Percentiles rank a stretch among this genome's conserved stretches.
phyloP scores from a whole-genome alignment of 2,888 invertebrate genomes.

The Cyclophora albipunctata region DNA sequence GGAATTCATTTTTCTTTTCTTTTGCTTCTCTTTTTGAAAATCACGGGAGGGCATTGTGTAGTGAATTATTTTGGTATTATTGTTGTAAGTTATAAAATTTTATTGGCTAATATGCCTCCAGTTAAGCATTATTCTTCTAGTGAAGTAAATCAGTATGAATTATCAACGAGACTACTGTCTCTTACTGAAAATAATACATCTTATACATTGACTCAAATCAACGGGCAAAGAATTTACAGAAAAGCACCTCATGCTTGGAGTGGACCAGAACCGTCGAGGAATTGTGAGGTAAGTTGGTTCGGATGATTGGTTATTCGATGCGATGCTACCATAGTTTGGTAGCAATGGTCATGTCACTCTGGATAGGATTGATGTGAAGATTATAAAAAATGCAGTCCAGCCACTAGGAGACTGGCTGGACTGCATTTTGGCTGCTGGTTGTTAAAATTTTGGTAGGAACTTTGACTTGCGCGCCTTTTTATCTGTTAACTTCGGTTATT shows the following conservation, averaged over 20 bases:
- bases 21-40: conserved; percentile 48
- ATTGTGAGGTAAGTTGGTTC: conserved; percentile 73
- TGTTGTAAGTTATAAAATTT: conserved; percentile 60
- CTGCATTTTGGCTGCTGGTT: too few relatives aligned
- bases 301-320: background rate
- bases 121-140: conserved; percentile 67
- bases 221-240: conserved; percentile 81
- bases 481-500: too few relatives aligned
- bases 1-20: conserved; percentile 27
- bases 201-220: conserved; percentile 76
- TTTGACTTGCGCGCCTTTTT: too few relatives aligned
- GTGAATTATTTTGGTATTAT: conserved; percentile 48
- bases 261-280: conserved; percentile 73
- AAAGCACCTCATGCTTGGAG: conserved; percentile 73
- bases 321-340: too few relatives aligned
- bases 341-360: too few relatives aligned
- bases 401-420: too few relatives aligned
- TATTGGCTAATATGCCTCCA: conserved; percentile 61
- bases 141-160: conserved; percentile 73
- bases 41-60: conserved; percentile 31
- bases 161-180: conserved; percentile 67
- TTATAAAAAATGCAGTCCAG: too few relatives aligned
- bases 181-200: conserved; percentile 68
- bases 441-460: too few relatives aligned
- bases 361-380: too few relatives aligned